These are phyloP conservation scores for Antennarius maculatus DNA, from an alignment of 2,797 vertebrate species.

Conservation along the genomic window DNA sequence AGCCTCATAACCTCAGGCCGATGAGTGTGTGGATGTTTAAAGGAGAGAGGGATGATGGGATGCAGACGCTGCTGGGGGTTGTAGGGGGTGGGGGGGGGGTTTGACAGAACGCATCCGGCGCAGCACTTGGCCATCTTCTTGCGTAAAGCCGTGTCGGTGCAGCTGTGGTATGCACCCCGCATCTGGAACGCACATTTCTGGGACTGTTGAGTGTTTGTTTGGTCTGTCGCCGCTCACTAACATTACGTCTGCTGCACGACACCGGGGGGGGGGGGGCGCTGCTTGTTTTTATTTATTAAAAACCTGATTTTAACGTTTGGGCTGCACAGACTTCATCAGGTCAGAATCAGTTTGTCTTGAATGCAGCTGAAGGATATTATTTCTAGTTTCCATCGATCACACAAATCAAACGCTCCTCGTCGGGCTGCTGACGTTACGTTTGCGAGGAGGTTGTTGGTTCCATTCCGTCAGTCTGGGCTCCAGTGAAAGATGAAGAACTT, in stretches of 20 bases:
- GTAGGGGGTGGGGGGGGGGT: constrained; percentile 31
- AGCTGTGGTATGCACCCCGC: constrained; percentile 71
- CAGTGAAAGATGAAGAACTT: too few relatives aligned
- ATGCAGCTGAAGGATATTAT: too few relatives aligned
- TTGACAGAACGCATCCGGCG: constrained; percentile 69
- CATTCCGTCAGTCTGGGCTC: too few relatives aligned
- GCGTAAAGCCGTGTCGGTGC: constrained; percentile 73
- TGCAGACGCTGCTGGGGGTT: constrained; percentile 81
- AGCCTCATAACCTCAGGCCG: constrained; percentile 76
- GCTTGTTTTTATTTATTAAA: too few relatives aligned
- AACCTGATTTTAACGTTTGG: too few relatives aligned
- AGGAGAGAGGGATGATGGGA: constrained; percentile 78
- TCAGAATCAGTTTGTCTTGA: too few relatives aligned
- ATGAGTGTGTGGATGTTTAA: constrained; percentile 79
- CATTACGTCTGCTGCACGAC: constrained; percentile 70
- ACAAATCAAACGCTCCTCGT: too few relatives aligned
- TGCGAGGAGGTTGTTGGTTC: too few relatives aligned
- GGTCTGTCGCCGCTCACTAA: constrained; percentile 63
- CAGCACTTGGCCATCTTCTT: constrained; percentile 63
- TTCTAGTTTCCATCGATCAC: too few relatives aligned
- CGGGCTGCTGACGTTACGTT: too few relatives aligned
- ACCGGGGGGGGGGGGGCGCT: constrained; percentile 38
- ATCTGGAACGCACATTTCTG: constrained; percentile 78
- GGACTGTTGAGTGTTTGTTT: constrained; percentile 70
- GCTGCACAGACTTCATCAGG: too few relatives aligned